Conservation (phyloP, 2,113 vertebrate genomes). For the Lophotis ruficrista region DNA sequence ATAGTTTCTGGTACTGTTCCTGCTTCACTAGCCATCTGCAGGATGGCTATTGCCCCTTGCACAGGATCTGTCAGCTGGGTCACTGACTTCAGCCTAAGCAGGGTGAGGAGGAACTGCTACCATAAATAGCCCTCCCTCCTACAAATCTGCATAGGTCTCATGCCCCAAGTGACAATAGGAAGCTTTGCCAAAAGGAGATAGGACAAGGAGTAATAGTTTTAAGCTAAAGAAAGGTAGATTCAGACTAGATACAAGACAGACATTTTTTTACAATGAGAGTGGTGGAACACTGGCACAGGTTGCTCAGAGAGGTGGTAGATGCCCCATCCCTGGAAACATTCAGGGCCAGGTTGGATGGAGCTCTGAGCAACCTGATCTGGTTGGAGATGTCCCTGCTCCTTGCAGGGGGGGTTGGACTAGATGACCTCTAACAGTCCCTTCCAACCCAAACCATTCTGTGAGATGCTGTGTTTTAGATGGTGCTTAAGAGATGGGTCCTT, state of each 20-base stretch:
- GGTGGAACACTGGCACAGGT: neutral
- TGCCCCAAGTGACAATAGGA: neutral
- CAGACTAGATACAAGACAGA: neutral
- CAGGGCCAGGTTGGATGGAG: neutral
- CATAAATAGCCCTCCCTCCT: neutral
- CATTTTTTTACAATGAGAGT: neutral
- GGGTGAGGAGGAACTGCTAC: neutral
- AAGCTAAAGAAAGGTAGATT: neutral
- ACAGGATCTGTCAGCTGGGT: neutral
- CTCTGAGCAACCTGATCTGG: neutral
- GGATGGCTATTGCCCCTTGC: neutral
- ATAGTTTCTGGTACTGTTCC: neutral
- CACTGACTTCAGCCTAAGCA: neutral
- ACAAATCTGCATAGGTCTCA: neutral
- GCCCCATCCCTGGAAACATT: neutral
- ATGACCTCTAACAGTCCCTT: neutral
- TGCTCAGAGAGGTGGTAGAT: neutral
- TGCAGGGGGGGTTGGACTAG: neutral
- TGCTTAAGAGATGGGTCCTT: neutral
- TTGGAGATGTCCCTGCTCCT: neutral
- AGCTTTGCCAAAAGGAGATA: neutral
- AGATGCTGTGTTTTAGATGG: neutral
- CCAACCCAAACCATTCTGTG: neutral
- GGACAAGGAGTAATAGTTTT: neutral
- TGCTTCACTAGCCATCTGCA: neutral